These are phyloP conservation scores for Actinia tenebrosa DNA, from an alignment of 64 coral and sea anemone genomes.

Conservation along the genomic window DNA sequence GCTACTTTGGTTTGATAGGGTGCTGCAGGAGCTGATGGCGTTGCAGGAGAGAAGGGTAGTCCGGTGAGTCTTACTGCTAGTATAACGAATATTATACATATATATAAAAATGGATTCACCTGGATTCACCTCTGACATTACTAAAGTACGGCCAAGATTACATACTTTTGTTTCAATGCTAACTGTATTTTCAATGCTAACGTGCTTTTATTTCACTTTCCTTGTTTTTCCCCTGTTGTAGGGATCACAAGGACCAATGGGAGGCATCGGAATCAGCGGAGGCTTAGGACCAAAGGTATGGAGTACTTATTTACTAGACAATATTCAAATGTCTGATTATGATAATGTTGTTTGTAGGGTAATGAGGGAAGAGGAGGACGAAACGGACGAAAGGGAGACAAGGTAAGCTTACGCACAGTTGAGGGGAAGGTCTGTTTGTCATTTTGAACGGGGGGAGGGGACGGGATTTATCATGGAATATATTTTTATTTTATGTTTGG, in stretches of 20 bases:
- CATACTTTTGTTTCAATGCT: too few species aligned
- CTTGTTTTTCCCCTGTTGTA: not conserved
- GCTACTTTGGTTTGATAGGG: not conserved
- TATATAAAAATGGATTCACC: too few species aligned
- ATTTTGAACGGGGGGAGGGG: not conserved
- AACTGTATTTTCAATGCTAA: too few species aligned
- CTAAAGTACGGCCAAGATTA: too few species aligned
- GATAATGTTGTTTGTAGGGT: not conserved
- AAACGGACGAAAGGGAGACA: constrained; percentile 16
- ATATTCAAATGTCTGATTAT: not conserved
- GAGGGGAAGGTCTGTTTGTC: not conserved
- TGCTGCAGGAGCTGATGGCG: constrained; percentile 10
- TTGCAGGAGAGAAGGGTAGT: constrained; percentile 10
- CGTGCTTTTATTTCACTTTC: not conserved
- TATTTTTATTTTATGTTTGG: not conserved
- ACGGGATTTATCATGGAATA: not conserved
- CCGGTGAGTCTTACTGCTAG: not conserved
- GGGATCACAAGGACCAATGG: constrained; percentile 16
- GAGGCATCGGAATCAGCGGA: not conserved
- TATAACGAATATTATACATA: too few species aligned
- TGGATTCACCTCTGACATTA: too few species aligned
- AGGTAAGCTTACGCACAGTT: not conserved
- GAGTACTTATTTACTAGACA: too few species aligned
- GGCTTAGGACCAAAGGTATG: constrained; percentile 1
- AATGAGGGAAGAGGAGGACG: constrained; percentile 15